Evolutionary conservation across 2,113 vertebrate species (phyloP), one percentile per base, ranked within the genome.

Genomic region (Uropsilus gracilis): DNA sequence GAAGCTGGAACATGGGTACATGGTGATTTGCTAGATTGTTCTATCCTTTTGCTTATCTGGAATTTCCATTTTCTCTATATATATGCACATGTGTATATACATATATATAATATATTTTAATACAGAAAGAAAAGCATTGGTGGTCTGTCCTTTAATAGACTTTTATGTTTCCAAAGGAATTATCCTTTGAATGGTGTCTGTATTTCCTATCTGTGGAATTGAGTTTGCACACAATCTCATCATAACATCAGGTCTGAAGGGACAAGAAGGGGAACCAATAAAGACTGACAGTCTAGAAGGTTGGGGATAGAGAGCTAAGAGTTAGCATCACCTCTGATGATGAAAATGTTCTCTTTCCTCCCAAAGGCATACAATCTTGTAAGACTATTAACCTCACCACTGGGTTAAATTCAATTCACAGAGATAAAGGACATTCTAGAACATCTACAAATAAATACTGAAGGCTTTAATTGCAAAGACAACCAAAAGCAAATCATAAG

Each of bases 401-500:
- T 48, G 53, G 69, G 53, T 76, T 83, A 89, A 90, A 91, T 37
- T 92, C 32, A 66, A 30, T 44, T 77, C 24, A 37, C 20, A 71
- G 84, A 68, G 76, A 95, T 76, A 64, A 16, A 69, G 78, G 57
- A 44, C 6, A 64, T 72, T 91, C 64, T 48, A 91, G 78, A 96
- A 91, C 46, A 92, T 44, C 34, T 75, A 64, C 78, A 86, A 71
- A 88, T 86, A 75, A 92, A 59, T 82, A 78, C 39, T 13, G 20
- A 84, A 86, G 26, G 69, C 18, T 66, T 95, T 96, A 92, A 89
- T 61, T 76, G 48, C 28, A 37, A 78, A 0, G 13, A 30, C 80
- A 64, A 44, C 46, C 8, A 61, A 71, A 32, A 90, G 75, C 39
- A 93, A 93, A 96, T 91, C 94, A 89, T 89, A 91, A 91, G 91